These are phyloP conservation scores for Alcedo quadribrachys DNA, from an alignment of 2,797 vertebrate species.

Conservation along the genomic window DNA sequence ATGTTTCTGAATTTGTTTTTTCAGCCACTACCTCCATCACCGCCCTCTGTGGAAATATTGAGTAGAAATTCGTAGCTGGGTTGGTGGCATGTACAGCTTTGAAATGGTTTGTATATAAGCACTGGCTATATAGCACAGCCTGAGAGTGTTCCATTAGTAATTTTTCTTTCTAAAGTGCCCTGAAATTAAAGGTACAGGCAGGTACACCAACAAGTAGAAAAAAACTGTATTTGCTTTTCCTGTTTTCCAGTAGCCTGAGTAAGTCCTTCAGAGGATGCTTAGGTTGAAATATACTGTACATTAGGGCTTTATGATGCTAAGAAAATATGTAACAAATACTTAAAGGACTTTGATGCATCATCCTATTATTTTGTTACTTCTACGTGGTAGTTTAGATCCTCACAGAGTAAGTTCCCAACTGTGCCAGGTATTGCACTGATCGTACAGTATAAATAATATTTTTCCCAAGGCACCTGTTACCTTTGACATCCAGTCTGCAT, in stretches of 20 bases:
- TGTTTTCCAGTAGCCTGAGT: neutral
- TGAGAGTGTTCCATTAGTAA: neutral
- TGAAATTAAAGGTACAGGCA: neutral
- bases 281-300: neutral
- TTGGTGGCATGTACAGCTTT: neutral
- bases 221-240: neutral
- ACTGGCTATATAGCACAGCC: neutral
- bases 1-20: neutral
- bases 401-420: neutral
- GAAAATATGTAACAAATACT: neutral
- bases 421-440: neutral
- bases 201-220: neutral
- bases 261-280: neutral
- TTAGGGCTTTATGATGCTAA: neutral
- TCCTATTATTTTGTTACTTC: neutral
- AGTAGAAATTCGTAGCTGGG: neutral
- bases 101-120: neutral
- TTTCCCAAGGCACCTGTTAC: neutral
- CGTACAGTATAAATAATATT: neutral
- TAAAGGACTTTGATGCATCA: neutral
- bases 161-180: neutral
- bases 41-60: neutral
- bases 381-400: neutral
- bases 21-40: rapidly evolving
- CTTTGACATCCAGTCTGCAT: neutral